Evolutionary conservation across 2,888 invertebrate genomes (phyloP), one percentile per base, ranked within the genome.

Genomic region (Seira musarum): DNA sequence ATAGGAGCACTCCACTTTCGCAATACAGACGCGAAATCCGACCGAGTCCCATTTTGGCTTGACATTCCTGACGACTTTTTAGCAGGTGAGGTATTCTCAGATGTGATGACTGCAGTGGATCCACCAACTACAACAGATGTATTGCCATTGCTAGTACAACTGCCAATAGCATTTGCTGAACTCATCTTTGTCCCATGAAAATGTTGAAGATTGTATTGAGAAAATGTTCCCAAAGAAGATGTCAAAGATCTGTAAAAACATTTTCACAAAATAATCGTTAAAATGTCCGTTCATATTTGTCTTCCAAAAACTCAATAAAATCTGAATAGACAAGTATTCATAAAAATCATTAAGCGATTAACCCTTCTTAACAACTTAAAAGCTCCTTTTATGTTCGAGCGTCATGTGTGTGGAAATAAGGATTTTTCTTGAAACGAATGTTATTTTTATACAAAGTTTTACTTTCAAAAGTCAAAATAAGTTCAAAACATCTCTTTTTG

Each of bases 1-100:
- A 86, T 81, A 15, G 86, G 86, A 8, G 85, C 86, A 72, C 83
- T 84, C 83, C 84, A 86, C 81, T 86, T 86, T 60, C 82, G 82
- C 21, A 86, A 70, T 17, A 79, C 73, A 2, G 85, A 83, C 2
- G 86, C 83, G 71, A 85, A 86, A 64, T 84, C 85, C 2, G 81
- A 71, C 19, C 80, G 74, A 0, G 75, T n/a, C 22, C 69, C 76
- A 66, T 68, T 81, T 40, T 49, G 68, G 19, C 68, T 64, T 25
- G 25, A n/a, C n/a, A n/a, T n/a, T n/a, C n/a, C n/a, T n/a, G n/a
- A n/a, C n/a, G n/a, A 19, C 35, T 67, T 80, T n/a, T 75, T 67
- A 1, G 70, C 75, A 30, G 75, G 57, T 21, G 81, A 73, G 17
- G 49, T 25, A 25, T 40, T 68, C 35, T 65, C 69, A n/a, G 13